A percentile compares a stretch with the other conserved stretches of the same genome.
These are phyloP conservation scores for Drosophila dives DNA, from an alignment of 2,888 invertebrate genomes.

Conservation along the genomic window DNA sequence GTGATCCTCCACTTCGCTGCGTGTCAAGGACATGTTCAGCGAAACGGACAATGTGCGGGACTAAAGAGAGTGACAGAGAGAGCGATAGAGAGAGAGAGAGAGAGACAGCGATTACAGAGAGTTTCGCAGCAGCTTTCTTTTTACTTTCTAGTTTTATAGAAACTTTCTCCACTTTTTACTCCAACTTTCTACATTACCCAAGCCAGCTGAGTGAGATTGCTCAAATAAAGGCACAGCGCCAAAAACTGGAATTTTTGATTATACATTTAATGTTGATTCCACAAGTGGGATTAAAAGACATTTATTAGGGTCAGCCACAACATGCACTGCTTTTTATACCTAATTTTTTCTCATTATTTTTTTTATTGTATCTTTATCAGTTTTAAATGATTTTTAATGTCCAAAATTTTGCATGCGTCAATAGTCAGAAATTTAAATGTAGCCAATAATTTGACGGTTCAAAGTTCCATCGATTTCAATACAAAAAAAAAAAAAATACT, in stretches of 20 bases:
- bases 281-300: background rate
- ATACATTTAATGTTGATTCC: slow-evolving; percentile 41
- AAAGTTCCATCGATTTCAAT: slow-evolving; percentile 21
- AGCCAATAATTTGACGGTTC: slow-evolving; percentile 17
- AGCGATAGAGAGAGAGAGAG: background rate
- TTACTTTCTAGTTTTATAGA: background rate
- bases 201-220: slow-evolving; percentile 31
- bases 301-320: slow-evolving; percentile 8
- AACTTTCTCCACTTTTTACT: background rate
- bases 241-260: slow-evolving; percentile 16
- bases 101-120: background rate
- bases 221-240: slow-evolving; percentile 45
- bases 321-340: slow-evolving; percentile 39
- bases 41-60: slow-evolving; percentile 69
- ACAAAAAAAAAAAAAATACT: slow-evolving; percentile 12
- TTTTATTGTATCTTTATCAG: background rate
- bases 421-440: slow-evolving; percentile 23
- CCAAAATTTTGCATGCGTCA: slow-evolving; percentile 44
- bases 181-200: slow-evolving; percentile 53
- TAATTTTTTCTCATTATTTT: no score
- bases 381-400: slow-evolving; percentile 54
- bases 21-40: slow-evolving; percentile 72
- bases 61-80: slow-evolving; percentile 27
- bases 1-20: slow-evolving; percentile 53
- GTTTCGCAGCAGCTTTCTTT: background rate